These are phyloP conservation scores for Indri indri DNA, from an alignment of 2,113 vertebrate genomes.

Conservation along the genomic window DNA sequence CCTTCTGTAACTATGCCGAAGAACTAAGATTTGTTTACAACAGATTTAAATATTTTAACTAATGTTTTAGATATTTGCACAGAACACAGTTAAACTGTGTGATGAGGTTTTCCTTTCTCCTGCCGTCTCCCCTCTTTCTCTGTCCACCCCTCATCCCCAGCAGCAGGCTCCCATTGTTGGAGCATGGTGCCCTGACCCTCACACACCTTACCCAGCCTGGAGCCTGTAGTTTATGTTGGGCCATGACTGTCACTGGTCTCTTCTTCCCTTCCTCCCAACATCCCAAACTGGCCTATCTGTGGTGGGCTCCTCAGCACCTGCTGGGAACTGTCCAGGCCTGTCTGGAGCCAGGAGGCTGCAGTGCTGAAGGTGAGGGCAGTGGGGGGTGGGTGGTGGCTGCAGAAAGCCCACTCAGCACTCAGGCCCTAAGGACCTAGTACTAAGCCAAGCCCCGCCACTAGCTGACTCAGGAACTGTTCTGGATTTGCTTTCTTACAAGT, in stretches of 20 bases:
- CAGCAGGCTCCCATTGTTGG: not conserved
- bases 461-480: not conserved
- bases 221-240: not conserved
- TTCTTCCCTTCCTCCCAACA: not conserved
- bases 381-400: too few relatives aligned
- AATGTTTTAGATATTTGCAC: not conserved
- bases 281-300: not conserved
- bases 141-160: rapidly evolving
- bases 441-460: not conserved
- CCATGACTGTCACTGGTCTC: not conserved
- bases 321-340: not conserved
- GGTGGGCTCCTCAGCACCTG: not conserved
- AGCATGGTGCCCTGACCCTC: not conserved
- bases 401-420: not conserved
- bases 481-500: not conserved
- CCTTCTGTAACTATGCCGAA: not conserved
- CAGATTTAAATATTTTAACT: not conserved
- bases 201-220: not conserved
- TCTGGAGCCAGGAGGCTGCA: not conserved
- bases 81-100: not conserved
- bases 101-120: not conserved
- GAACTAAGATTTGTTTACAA: not conserved
- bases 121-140: not conserved
- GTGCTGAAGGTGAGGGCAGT: too few relatives aligned
- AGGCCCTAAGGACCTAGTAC: not conserved